Conservation (phyloP, 2,888 invertebrate genomes). For the Metallyticus violacea region DNA sequence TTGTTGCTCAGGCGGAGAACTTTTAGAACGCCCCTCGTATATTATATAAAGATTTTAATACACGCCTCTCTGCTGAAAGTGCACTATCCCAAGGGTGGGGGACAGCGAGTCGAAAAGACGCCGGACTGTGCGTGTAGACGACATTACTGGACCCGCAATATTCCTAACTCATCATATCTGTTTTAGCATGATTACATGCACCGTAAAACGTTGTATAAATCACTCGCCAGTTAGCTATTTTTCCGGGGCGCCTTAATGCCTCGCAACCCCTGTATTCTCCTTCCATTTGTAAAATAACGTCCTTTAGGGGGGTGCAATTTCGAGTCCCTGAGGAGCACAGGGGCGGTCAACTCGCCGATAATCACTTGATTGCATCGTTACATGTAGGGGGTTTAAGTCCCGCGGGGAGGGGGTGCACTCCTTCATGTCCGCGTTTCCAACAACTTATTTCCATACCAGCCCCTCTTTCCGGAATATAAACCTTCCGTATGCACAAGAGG, state of each 20-base stretch:
- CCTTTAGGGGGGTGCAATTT: neutral
- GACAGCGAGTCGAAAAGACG: too few species aligned
- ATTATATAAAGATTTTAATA: too few species aligned
- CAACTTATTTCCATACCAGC: neutral
- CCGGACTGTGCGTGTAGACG: neutral
- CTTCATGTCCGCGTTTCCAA: too few species aligned
- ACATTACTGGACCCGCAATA: neutral
- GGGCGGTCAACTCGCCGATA: constrained; percentile 5
- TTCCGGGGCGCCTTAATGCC: neutral
- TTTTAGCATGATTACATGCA: neutral
- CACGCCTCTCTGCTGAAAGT: too few species aligned
- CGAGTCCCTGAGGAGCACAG: constrained; percentile 7
- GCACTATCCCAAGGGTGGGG: too few species aligned
- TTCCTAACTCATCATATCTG: neutral
- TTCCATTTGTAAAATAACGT: neutral
- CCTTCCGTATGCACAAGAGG: neutral
- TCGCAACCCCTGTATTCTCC: neutral
- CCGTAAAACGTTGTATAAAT: neutral
- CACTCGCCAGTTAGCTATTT: neutral
- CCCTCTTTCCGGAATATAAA: too few species aligned
- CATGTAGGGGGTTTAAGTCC: neutral
- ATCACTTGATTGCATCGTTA: constrained; percentile 21
- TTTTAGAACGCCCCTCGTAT: too few species aligned
- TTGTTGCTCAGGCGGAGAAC: too few species aligned
- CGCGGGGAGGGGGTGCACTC: neutral